These are phyloP conservation scores for Mimachlamys varia DNA, from an alignment of 2,888 invertebrate genomes.

Conservation along the genomic window DNA sequence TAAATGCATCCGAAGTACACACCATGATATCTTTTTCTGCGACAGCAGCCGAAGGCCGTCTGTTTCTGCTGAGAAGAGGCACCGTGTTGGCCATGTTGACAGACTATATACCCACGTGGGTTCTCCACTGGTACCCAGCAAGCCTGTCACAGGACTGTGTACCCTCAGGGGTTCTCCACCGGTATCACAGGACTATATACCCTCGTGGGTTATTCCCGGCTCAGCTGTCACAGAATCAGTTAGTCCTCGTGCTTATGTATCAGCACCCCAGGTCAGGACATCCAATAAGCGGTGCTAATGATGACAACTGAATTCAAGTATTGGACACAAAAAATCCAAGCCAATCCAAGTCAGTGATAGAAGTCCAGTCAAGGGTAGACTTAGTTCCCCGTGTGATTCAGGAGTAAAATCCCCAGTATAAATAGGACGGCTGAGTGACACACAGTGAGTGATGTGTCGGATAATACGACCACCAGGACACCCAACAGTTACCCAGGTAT, in stretches of 20 bases:
- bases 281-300: background rate
- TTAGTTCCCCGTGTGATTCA: background rate
- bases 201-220: background rate
- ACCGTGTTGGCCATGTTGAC: conserved; percentile 41
- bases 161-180: background rate
- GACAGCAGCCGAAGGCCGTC: conserved; percentile 74
- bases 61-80: conserved; percentile 71
- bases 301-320: too few species aligned
- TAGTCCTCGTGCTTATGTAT: too few species aligned
- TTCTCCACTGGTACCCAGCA: background rate
- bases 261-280: background rate
- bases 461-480: background rate
- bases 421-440: background rate
- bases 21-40: conserved; percentile 69
- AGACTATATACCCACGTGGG: background rate
- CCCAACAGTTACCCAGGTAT: background rate
- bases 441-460: background rate
- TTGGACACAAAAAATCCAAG: background rate
- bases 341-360: background rate
- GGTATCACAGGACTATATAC: background rate
- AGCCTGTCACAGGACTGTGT: background rate
- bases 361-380: background rate
- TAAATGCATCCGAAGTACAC: background rate
- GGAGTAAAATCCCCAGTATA: background rate
- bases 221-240: background rate